Evolutionary conservation across 2,888 invertebrate species (phyloP).

Genomic region (Epinotia demarniana): DNA sequence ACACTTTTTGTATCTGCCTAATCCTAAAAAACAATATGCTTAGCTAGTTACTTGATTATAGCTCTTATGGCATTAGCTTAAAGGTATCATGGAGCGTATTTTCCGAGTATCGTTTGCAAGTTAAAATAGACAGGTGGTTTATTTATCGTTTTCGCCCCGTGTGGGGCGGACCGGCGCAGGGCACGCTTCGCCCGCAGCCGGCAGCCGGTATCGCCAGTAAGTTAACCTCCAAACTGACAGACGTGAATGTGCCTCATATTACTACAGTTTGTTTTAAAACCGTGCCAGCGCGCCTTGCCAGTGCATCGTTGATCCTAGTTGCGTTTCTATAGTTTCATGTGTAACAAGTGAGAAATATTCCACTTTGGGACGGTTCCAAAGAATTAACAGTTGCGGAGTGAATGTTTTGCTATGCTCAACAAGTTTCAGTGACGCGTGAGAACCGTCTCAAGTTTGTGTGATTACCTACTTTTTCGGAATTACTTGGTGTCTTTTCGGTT

Average conservation of each 20-base stretch:
- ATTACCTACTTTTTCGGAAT: slow-evolving; percentile 47
- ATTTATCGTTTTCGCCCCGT: slow-evolving; percentile 62
- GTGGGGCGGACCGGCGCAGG: slow-evolving; percentile 58
- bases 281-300: slow-evolving; percentile 42
- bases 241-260: slow-evolving; percentile 80
- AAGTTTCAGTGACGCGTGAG: slow-evolving; percentile 60
- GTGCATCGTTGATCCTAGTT: slow-evolving; percentile 34
- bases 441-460: slow-evolving; percentile 56
- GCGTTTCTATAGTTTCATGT: slow-evolving; percentile 17
- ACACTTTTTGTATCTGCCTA: slow-evolving; percentile 13
- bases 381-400: slow-evolving; percentile 53
- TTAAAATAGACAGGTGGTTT: slow-evolving; percentile 39
- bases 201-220: slow-evolving; percentile 80
- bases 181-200: slow-evolving; percentile 72
- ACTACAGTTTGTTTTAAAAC: slow-evolving; percentile 69
- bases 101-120: not conserved
- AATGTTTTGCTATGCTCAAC: slow-evolving; percentile 55
- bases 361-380: slow-evolving; percentile 46
- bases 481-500: slow-evolving; percentile 35
- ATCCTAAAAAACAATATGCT: not conserved
- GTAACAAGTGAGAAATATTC: slow-evolving; percentile 23
- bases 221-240: slow-evolving; percentile 83
- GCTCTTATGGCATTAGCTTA: not conserved
- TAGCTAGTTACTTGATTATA: slow-evolving; percentile 3
- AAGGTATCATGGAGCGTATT: not conserved